Conservation (phyloP, 2,888 invertebrate species). For the Celastrina argiolus region DNA sequence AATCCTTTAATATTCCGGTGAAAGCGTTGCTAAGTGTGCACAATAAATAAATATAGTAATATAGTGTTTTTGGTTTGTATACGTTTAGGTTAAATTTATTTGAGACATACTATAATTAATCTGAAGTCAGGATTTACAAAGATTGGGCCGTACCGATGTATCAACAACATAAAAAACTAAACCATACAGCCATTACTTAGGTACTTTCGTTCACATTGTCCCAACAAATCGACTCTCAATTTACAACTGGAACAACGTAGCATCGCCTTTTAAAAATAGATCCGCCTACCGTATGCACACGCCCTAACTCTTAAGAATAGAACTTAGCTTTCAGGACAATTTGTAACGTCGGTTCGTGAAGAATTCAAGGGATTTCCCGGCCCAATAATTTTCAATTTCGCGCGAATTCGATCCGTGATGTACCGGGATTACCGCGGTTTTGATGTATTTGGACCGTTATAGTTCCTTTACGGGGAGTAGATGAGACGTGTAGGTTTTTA, state of each 20-base stretch:
- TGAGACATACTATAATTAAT: too few relatives aligned
- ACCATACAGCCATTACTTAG: too few relatives aligned
- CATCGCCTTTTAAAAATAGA: background rate
- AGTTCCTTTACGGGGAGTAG: background rate
- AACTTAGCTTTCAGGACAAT: conserved; percentile 25
- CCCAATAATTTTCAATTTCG: conserved; percentile 20
- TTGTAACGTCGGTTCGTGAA: conserved; percentile 22
- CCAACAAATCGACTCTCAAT: background rate
- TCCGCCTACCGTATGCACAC: background rate
- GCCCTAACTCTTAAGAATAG: conserved; percentile 29
- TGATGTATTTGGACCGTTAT: conserved; percentile 10
- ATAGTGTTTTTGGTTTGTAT: too few relatives aligned
- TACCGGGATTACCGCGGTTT: conserved; percentile 13
- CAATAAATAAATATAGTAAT: too few relatives aligned
- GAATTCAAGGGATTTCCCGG: conserved; percentile 17
- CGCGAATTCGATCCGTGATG: conserved; percentile 17
- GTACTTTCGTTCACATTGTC: too few relatives aligned
- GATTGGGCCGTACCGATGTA: too few relatives aligned
- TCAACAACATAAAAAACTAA: too few relatives aligned
- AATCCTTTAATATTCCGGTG: too few relatives aligned
- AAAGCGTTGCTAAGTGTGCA: too few relatives aligned
- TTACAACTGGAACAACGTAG: background rate
- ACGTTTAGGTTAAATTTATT: too few relatives aligned
- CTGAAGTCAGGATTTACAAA: too few relatives aligned
- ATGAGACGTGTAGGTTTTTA: too few relatives aligned